Base-by-base conservation (phyloP, 2,888 invertebrate species). In the Sphaerolaimus hirsutus region DNA sequence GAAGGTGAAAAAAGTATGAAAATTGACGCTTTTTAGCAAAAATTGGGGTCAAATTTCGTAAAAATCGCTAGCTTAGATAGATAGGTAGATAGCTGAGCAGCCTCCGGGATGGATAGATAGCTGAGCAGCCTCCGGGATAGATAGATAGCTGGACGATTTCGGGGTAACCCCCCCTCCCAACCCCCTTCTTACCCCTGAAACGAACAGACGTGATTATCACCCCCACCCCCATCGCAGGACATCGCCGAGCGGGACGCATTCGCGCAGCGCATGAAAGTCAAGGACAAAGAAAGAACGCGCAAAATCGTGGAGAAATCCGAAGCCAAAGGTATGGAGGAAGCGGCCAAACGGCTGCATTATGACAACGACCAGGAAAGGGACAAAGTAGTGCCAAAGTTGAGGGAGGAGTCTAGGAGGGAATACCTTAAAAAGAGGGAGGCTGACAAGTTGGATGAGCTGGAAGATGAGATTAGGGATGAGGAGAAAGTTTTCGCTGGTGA, bases 371-470 rank as follows among this genome's bases (percentile, higher is more conserved):
- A 44, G 44, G 81, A 82, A 57, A 72, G 80, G 43, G 80, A 80
- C 46, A 81, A 79, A 63, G 73, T 87, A 53, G 68, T 97, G 44
- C 86, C 87, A 0, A 79, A 80, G 59, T 65, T 97, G 24, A 72
- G 97, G 32, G 72, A 86, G 21, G 80, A 87, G 61, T 91, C 93
- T 0, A 74, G 97, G 25, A 71, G 89, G 42, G 80, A 83, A 59
- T 97, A 99, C 65, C 72, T 99, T 55, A 81, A 81, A 61, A 97
- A 93, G 65, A 74, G 97, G 41, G 87, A 89, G 66, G 83, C 80
- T 48, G 93, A 97, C 61, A 97, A 97, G 69, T 75, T 93, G 32
- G 76, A 79, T 12, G 91, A 97, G 64, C 68, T 99, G 44, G 91
- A 91, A 67, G 81, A 79, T 5, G 87, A 89, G 61, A 81, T 99